phyloP scores from a whole-genome alignment of 2,797 vertebrate genomes.

The Malacoraja senta region DNA sequence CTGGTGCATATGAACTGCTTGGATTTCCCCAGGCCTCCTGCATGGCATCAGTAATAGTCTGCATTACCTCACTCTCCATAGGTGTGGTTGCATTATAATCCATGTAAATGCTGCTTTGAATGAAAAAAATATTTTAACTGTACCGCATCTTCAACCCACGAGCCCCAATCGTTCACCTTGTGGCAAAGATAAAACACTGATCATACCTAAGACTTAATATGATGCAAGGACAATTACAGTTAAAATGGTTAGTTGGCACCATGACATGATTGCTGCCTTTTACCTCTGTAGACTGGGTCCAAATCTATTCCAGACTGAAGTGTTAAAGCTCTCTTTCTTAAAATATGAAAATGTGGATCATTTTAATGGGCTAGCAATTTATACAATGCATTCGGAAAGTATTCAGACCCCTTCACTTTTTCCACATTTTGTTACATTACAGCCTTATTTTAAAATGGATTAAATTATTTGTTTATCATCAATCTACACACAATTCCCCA shows the following conservation, averaged over 20 bases:
- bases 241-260: background rate
- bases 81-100: conserved; percentile 92
- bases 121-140: background rate
- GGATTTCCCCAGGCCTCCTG: conserved; percentile 88
- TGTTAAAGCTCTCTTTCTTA: background rate
- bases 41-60: conserved; percentile 65
- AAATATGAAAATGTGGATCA: background rate
- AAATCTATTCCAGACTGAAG: background rate
- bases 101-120: conserved; percentile 68
- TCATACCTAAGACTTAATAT: background rate
- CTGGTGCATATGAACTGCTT: conserved; percentile 77
- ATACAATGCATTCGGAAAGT: too few species aligned
- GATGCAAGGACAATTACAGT: background rate
- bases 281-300: background rate
- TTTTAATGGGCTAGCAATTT: background rate
- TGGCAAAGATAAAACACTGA: background rate
- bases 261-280: background rate
- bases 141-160: background rate
- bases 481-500: too few species aligned
- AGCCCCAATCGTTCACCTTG: background rate
- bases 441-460: too few species aligned
- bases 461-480: too few species aligned
- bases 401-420: too few species aligned
- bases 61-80: conserved; percentile 68
- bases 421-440: too few species aligned